A percentile compares a stretch with the other conserved stretches of the same genome.
Evolutionary conservation across 2,888 invertebrate species (phyloP).

Genomic region (Campopleginae sp.): DNA sequence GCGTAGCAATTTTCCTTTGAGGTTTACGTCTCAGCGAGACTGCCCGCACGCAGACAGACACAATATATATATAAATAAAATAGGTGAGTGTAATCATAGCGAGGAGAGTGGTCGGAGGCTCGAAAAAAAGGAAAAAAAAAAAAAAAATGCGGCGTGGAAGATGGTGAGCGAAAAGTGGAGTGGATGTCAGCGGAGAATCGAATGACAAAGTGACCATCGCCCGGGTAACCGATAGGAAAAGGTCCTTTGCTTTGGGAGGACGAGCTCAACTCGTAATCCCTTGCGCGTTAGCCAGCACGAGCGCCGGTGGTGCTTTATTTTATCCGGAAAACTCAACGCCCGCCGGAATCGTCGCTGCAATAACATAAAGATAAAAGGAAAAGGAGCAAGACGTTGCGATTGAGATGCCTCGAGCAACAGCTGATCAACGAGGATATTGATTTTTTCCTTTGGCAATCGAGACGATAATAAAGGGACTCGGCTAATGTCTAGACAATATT

Average conservation of each 20-base stretch:
- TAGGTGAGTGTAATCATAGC: slow-evolving; percentile 34
- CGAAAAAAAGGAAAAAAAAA: slow-evolving; percentile 63
- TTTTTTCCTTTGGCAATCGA: slow-evolving; percentile 37
- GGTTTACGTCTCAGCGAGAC: slow-evolving; percentile 69
- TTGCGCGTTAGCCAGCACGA: neutral
- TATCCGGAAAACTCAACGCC: slow-evolving; percentile 53
- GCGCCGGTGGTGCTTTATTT: slow-evolving; percentile 57
- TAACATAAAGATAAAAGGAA: slow-evolving; percentile 67
- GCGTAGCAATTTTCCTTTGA: slow-evolving; percentile 77
- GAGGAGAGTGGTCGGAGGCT: slow-evolving; percentile 13
- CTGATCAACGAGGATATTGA: too few species aligned
- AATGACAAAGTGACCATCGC: slow-evolving; percentile 80
- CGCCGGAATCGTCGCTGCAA: slow-evolving; percentile 55
- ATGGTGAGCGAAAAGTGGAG: slow-evolving; percentile 64
- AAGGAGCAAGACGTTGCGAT: slow-evolving; percentile 40
- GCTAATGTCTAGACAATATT: slow-evolving; percentile 80
- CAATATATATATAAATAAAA: slow-evolving; percentile 3
- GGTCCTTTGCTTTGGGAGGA: slow-evolving; percentile 30
- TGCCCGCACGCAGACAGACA: neutral
- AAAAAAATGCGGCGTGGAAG: too few species aligned
- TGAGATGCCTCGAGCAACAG: too few species aligned
- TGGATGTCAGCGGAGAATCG: slow-evolving; percentile 67
- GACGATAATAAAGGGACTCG: slow-evolving; percentile 54
- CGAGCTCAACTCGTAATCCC: slow-evolving; percentile 66
- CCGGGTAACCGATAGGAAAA: slow-evolving; percentile 76